Conservation (phyloP, 2,888 invertebrate genomes). For the Gari tellinella region DNA sequence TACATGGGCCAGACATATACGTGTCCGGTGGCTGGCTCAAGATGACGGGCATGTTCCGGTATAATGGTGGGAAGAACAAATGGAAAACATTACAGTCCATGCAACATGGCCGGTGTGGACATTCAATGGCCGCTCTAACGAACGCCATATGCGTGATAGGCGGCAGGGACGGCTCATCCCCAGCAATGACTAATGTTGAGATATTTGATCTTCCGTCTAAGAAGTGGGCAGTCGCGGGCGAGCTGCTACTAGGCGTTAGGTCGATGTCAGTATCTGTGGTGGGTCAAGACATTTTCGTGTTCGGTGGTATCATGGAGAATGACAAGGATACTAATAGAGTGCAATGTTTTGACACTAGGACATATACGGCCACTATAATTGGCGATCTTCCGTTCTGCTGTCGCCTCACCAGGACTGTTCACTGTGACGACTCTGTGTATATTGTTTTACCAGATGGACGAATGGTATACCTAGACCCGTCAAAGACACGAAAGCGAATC, state of each 20-base stretch:
- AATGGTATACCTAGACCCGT: constrained; percentile 65
- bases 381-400: constrained; percentile 74
- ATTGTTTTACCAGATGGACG: constrained; percentile 73
- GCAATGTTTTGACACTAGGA: constrained; percentile 72
- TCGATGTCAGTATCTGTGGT: constrained; percentile 71
- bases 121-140: constrained; percentile 71
- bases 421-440: constrained; percentile 66
- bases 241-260: constrained; percentile 69
- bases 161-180: constrained; percentile 72
- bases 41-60: constrained; percentile 70
- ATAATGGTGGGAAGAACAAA: constrained; percentile 71
- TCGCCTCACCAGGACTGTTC: constrained; percentile 69
- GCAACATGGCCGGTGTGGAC: constrained; percentile 74
- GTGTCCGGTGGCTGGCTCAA: constrained; percentile 76
- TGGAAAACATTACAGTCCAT: constrained; percentile 73
- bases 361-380: constrained; percentile 65
- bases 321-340: constrained; percentile 73
- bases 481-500: constrained; percentile 33
- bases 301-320: constrained; percentile 73
- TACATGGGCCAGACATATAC: constrained; percentile 70
- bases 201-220: constrained; percentile 68
- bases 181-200: constrained; percentile 73
- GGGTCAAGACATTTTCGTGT: constrained; percentile 73
- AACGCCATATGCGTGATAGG: constrained; percentile 74
- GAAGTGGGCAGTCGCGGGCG: constrained; percentile 72